A percentile compares a stretch with the other conserved stretches of the same genome.
Evolutionary conservation across 2,113 vertebrate species (phyloP).

Genomic region (Oenanthe oenanthe): DNA sequence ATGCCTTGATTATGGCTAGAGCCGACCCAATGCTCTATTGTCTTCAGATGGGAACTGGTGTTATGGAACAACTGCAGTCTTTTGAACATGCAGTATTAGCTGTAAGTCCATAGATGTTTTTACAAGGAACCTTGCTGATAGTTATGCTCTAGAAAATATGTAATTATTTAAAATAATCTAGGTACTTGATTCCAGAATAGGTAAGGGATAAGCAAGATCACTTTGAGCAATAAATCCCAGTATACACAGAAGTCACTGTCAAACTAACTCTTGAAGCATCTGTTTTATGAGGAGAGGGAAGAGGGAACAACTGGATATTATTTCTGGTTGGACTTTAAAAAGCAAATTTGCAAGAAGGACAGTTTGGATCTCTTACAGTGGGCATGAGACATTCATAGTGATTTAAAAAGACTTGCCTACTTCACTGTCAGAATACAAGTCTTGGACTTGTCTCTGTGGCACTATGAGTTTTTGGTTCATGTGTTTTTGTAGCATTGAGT

Average conservation of each 20-base stretch:
- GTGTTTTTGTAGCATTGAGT: not conserved
- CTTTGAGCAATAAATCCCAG: not conserved
- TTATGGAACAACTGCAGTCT: not conserved
- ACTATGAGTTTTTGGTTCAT: not conserved
- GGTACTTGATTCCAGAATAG: fast-evolving
- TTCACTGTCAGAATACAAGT: not conserved
- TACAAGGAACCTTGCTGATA: not conserved
- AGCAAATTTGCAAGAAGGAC: not conserved
- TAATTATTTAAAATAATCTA: not conserved
- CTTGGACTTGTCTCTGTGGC: not conserved
- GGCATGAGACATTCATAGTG: not conserved
- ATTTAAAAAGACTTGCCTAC: not conserved
- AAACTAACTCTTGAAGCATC: not conserved
- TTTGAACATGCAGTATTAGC: not conserved
- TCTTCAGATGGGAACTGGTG: not conserved
- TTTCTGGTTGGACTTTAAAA: not conserved
- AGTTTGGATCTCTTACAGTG: not conserved
- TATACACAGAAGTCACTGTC: not conserved
- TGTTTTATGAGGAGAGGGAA: not conserved
- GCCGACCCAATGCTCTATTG: not conserved
- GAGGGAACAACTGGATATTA: fast-evolving
- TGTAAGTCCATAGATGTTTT: not conserved
- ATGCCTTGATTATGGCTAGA: not conserved
- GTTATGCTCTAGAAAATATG: not conserved
- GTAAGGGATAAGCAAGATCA: not conserved